Evolutionary conservation across 2,113 vertebrate species (phyloP).

Genomic region (Mesitornis unicolor): DNA sequence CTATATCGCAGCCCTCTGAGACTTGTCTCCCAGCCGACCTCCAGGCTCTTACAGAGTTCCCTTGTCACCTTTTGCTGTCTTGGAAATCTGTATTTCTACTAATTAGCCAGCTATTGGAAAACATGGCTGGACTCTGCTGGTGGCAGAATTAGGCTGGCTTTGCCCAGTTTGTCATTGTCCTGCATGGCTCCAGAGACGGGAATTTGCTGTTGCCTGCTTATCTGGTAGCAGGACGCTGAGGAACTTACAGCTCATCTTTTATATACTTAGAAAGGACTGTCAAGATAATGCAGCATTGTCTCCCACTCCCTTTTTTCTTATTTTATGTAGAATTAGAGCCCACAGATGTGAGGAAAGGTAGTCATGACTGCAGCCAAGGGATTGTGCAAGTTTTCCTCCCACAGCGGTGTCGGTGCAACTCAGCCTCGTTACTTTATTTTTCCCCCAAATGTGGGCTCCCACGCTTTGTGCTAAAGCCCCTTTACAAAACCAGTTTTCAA

Average conservation of each 20-base stretch:
- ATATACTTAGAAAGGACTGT: not conserved
- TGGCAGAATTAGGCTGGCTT: not conserved
- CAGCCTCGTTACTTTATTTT: not conserved
- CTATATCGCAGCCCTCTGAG: not conserved
- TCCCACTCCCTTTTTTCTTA: not conserved
- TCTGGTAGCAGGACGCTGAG: not conserved
- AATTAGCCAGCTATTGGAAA: not conserved
- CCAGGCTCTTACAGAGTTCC: not conserved
- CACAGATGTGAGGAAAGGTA: not conserved
- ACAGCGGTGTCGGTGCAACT: not conserved
- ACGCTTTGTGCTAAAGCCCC: not conserved
- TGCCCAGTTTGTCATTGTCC: not conserved
- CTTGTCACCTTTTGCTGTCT: not conserved
- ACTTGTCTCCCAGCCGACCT: not conserved
- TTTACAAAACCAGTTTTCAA: not conserved
- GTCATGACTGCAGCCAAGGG: not conserved
- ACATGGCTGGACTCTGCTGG: not conserved
- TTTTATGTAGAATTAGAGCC: slow-evolving; percentile 28
- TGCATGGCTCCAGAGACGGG: not conserved
- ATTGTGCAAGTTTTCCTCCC: not conserved
- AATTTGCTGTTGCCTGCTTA: not conserved
- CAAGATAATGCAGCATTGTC: not conserved
- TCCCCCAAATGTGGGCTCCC: not conserved
- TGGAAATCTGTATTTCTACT: slow-evolving; percentile 7
- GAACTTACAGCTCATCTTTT: not conserved